phyloP scores from a whole-genome alignment of 2,797 vertebrate genomes.

The Scolopax bukidnonensis region DNA sequence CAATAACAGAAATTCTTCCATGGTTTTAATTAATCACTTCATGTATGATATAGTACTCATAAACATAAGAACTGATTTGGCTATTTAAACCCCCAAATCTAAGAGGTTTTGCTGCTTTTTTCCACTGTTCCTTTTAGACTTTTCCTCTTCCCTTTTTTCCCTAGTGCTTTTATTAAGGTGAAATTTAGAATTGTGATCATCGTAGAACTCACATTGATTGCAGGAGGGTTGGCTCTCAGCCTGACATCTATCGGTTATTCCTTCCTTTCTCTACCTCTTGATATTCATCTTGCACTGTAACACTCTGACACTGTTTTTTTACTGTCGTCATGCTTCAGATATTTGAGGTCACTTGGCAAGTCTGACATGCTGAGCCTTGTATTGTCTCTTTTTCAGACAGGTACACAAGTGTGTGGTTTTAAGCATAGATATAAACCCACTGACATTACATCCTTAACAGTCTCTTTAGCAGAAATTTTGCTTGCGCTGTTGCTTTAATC shows the following conservation, averaged over 20 bases:
- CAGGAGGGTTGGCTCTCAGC: not conserved
- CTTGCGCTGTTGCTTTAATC: not conserved
- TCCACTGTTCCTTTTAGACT: not conserved
- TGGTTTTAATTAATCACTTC: not conserved
- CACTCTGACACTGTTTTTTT: not conserved
- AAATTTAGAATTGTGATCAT: not conserved
- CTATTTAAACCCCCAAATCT: accelerated
- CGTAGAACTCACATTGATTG: not conserved
- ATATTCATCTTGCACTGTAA: not conserved
- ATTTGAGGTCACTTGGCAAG: not conserved
- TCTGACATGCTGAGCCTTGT: not conserved
- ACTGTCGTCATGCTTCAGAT: not conserved
- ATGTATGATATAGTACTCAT: not conserved
- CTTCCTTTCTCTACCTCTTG: not conserved
- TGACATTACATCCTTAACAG: not conserved
- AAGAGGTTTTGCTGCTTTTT: not conserved
- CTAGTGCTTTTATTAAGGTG: not conserved
- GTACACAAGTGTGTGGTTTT: not conserved
- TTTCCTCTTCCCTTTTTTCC: not conserved
- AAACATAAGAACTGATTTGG: not conserved
- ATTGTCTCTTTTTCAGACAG: not conserved
- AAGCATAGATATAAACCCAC: not conserved
- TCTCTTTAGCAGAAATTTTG: not conserved
- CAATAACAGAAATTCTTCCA: not conserved
- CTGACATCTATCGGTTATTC: not conserved